A percentile compares a stretch with the other conserved stretches of the same genome.
Evolutionary conservation across 2,888 invertebrate species (phyloP).

Genomic region (Fragum whitleyi): DNA sequence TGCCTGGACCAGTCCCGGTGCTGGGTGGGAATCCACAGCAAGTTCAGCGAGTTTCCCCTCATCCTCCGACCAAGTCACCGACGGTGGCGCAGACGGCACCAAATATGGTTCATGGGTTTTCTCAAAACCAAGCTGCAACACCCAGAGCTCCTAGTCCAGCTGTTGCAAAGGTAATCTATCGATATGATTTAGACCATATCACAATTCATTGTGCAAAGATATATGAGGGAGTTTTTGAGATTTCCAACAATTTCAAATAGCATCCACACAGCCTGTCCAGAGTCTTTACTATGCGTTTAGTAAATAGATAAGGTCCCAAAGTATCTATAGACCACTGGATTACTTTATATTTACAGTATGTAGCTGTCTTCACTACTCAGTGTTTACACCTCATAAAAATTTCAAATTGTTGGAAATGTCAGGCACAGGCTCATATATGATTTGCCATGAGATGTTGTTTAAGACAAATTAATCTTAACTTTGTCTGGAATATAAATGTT

Average conservation of each 20-base stretch:
- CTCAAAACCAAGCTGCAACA: slow-evolving; percentile 58
- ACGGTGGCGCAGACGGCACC: slow-evolving; percentile 73
- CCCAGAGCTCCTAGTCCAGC: slow-evolving; percentile 65
- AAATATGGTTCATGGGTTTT: slow-evolving; percentile 64
- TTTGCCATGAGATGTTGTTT: no score
- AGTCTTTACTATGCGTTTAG: no score
- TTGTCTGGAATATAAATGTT: no score
- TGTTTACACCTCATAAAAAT: no score
- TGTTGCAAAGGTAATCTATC: slow-evolving; percentile 58
- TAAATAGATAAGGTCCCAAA: no score
- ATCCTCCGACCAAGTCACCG: slow-evolving; percentile 71
- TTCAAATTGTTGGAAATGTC: no score
- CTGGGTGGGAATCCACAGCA: slow-evolving; percentile 62
- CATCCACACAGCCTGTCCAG: neutral
- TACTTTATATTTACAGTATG: no score
- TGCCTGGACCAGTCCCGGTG: slow-evolving; percentile 63
- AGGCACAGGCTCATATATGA: no score
- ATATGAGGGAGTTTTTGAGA: neutral
- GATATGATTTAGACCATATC: neutral
- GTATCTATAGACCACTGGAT: no score
- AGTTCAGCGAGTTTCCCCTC: slow-evolving; percentile 66
- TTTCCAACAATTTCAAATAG: neutral
- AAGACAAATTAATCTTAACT: no score
- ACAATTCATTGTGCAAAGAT: neutral
- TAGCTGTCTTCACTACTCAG: no score